Conservation (phyloP, 2,797 vertebrate genomes). For the Oceanodroma leucorhoa region DNA sequence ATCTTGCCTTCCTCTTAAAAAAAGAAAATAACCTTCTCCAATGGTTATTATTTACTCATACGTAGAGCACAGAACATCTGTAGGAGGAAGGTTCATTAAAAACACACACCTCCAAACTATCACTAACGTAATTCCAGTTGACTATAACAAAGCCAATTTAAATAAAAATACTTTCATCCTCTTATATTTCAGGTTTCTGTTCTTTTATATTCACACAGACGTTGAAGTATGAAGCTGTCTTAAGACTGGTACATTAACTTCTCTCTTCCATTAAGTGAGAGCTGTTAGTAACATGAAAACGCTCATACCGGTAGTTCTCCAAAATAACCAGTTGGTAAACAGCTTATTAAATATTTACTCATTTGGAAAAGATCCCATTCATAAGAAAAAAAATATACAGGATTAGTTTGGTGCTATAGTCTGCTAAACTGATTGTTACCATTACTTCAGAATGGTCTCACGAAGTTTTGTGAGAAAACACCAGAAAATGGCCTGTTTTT, state of each 20-base stretch:
- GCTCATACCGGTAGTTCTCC: background rate
- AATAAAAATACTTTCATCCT: background rate
- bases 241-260: background rate
- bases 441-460: background rate
- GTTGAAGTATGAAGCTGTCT: background rate
- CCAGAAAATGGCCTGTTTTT: background rate
- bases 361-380: background rate
- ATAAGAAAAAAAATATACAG: background rate
- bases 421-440: background rate
- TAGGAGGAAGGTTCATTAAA: background rate
- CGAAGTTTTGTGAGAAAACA: background rate
- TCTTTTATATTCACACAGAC: background rate
- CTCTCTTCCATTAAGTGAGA: background rate
- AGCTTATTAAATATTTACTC: conserved; percentile 35
- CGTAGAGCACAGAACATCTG: background rate
- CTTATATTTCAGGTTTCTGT: background rate
- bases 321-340: conserved; percentile 45
- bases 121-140: background rate
- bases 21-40: background rate
- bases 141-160: background rate
- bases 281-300: background rate
- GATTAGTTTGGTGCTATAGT: background rate
- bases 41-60: conserved; percentile 1
- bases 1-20: background rate
- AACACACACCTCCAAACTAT: background rate